Percentiles rank a stretch among this genome's conserved stretches.
phyloP scores from a whole-genome alignment of 2,888 invertebrate species.

The Agrotis exclamationis region DNA sequence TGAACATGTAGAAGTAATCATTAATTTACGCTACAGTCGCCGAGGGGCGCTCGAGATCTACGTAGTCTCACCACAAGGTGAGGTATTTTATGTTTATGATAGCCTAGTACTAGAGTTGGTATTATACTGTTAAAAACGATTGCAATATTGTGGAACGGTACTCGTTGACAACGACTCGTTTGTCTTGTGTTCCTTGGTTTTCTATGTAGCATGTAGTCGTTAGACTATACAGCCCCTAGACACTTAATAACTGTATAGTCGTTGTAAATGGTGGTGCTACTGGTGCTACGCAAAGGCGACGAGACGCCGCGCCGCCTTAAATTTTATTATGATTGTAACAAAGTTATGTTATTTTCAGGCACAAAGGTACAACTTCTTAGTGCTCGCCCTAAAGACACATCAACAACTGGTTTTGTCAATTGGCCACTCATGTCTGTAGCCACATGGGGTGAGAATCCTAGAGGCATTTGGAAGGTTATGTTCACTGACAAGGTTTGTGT shows the following conservation, averaged over 20 bases:
- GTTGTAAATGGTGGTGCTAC: too few species aligned
- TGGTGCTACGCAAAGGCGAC: too few species aligned
- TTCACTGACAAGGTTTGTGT: slow-evolving; percentile 86
- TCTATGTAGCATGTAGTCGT: too few species aligned
- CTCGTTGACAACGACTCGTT: slow-evolving; percentile 20
- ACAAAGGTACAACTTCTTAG: slow-evolving; percentile 94
- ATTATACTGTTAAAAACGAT: slow-evolving; percentile 62
- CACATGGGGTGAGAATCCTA: slow-evolving; percentile 96
- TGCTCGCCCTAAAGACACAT: slow-evolving; percentile 93
- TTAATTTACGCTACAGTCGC: slow-evolving; percentile 93
- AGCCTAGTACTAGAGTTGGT: slow-evolving; percentile 71
- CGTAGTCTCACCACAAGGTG: slow-evolving; percentile 95
- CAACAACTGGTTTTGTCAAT: slow-evolving; percentile 93
- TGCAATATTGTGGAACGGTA: slow-evolving; percentile 25
- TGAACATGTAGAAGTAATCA: slow-evolving; percentile 96
- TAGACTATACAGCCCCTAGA: too few species aligned
- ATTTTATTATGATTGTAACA: neutral
- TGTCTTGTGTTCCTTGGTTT: neutral
- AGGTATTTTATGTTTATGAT: slow-evolving; percentile 57
- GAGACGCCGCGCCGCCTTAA: too few species aligned
- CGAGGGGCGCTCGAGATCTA: slow-evolving; percentile 95
- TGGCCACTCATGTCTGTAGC: slow-evolving; percentile 98
- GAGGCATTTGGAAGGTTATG: slow-evolving; percentile 92
- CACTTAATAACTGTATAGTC: too few species aligned
- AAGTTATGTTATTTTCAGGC: slow-evolving; percentile 85